A percentile compares a stretch with the other conserved stretches of the same genome.
These are phyloP conservation scores for Sarcophaga bullata DNA, from an alignment of 1,140 invertebrate species.

Conservation along the genomic window DNA sequence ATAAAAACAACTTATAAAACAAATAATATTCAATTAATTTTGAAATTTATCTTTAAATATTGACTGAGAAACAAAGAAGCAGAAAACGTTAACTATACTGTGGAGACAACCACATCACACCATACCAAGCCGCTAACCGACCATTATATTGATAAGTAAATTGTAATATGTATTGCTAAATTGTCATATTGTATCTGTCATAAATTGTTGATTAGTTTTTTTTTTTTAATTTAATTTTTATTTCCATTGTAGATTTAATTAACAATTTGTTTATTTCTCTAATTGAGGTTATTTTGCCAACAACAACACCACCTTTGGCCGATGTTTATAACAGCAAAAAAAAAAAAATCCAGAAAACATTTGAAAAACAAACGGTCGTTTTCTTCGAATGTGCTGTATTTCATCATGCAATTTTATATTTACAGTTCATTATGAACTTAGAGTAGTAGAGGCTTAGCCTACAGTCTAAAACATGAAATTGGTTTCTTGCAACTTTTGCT, in stretches of 20 bases:
- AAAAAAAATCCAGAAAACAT: too few species aligned
- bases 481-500: too few species aligned
- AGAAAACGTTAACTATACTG: background rate
- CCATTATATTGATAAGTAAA: background rate
- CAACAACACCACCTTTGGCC: too few species aligned
- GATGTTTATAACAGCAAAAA: too few species aligned
- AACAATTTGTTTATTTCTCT: background rate
- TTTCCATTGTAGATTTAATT: background rate
- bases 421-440: too few species aligned
- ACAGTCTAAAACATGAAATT: too few species aligned
- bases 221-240: background rate
- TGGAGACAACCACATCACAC: background rate
- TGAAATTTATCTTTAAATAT: constrained; percentile 16
- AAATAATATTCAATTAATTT: constrained; percentile 11
- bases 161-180: background rate
- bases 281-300: background rate
- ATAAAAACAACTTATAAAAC: background rate
- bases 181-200: too few species aligned
- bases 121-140: background rate
- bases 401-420: too few species aligned
- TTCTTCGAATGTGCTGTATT: too few species aligned
- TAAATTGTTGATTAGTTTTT: background rate
- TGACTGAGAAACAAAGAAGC: background rate
- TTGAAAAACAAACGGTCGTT: too few species aligned
- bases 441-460: too few species aligned